Evolutionary conservation across 2,888 invertebrate genomes (phyloP), one percentile per base, ranked within the genome.

Genomic region (Xestoiulus laeticollis): DNA sequence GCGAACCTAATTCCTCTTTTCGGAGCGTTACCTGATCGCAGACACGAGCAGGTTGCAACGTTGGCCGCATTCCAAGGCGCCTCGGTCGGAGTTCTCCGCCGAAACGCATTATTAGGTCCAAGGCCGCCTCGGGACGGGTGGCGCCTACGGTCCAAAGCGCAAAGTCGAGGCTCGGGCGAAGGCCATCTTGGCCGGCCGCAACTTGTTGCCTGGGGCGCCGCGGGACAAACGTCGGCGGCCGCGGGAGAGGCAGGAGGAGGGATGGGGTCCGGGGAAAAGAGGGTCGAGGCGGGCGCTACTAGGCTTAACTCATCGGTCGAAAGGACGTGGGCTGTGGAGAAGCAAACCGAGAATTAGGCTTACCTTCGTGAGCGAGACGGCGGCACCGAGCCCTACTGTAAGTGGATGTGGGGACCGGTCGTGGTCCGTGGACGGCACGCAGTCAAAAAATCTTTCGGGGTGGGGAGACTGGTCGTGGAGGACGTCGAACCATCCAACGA

Each of bases 111-210:
- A 14, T 48, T 48, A 10, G 59, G 59, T 59, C 59, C 59, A 59
- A 59, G 59, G 59, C 59, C 59, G 59, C 19, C n/a, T n/a, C 59
- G 59, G 59, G 59, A 59, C 59, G 59, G 59, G 48, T 48, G 48
- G 48, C 48, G 48, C 48, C 48, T 14, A 14, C 12, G 48, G 48
- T 48, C 48, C 48, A 19, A 48, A 48, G 48, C 48, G 16, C 48
- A 0, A 1, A 38, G 38, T 38, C 38, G 38, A 38, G 38, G 38
- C 38, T 38, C 38, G 38, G 48, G 48, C 16, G 48, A 48, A 48
- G 48, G 48, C 48, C 48, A 48, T 48, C 14, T 48, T 48, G 48
- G 48, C 48, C 48, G 48, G 48, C 48, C 48, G 48, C 48, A 48
- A 48, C 48, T 48, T 48, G 48, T 48, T 48, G 48, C 48, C 48